Base-by-base conservation (phyloP, 2,113 vertebrate genomes). In the Phylloscopus trochilus region DNA sequence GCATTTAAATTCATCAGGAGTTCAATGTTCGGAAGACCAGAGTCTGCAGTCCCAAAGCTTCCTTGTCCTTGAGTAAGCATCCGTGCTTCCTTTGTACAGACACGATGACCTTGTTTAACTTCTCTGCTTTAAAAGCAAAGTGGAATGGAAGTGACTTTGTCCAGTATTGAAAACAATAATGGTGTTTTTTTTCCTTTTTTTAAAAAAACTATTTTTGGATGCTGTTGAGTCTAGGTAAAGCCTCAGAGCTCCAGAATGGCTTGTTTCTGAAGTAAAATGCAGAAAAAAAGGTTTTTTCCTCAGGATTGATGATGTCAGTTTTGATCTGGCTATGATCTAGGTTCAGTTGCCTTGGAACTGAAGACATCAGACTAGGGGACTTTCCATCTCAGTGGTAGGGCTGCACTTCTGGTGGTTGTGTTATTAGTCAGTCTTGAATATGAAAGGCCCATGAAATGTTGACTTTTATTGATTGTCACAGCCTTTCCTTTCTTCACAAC, bases 221-320 rank as follows among this genome's bases (percentile, higher is more conserved):
- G 22, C 17, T 83, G 3, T 68, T 87, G 30, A 69, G 39, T 53
- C 12, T 78, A 33, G 21, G 9, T 56, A n/a, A 89, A 83, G 43
- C 37, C 56, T 83, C 18, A 43, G 59, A 77, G 31, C 28, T 69
- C n/a, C 64, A n/a, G 46, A 60, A 37, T 80, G 1, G 35, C 33
- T 46, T 70, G 6, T 23, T 55, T 83, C 27, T 60, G 24, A 47
- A 77, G 33, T 46, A 11, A 78, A 69, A 46, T 33, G 23, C 18
- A 28, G 63, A 33, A 56, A 30, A 13, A 47, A 3, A 3, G 1
- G 0, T 3, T 7, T 11, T 75, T 49, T 49, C 10, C 5, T 10
- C 74, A 33, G 11, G 9, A 20, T 55, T 83, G 21, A 7, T 58
- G n/a, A 44, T 64, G 24, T 39, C 14, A 27, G 24, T 67, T 93